Evolutionary conservation across 2,888 invertebrate species (phyloP).

Genomic region (Drosophila mettleri): DNA sequence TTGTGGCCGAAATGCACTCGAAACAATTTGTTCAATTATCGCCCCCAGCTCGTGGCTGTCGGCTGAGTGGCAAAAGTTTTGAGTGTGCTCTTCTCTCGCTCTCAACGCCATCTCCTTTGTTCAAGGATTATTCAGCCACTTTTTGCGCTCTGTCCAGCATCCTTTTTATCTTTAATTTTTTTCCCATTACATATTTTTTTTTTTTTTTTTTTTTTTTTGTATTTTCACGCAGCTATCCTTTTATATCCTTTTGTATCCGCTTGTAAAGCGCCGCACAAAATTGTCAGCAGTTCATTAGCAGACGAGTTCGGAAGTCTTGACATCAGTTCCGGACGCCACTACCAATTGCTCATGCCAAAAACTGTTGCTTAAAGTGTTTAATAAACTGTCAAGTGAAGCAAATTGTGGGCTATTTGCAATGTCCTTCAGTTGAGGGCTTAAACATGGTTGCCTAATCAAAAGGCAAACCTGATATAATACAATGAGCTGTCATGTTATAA

Average conservation of each 20-base stretch:
- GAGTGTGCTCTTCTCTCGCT: conserved; percentile 39
- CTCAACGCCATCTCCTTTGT: conserved; percentile 26
- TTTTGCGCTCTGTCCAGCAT: conserved; percentile 58
- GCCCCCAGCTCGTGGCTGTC: conserved; percentile 31
- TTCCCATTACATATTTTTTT: conserved; percentile 10
- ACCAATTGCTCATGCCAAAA: conserved; percentile 6
- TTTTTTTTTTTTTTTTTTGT: conserved; percentile 1
- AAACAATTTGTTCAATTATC: conserved; percentile 81
- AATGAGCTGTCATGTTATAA: too few relatives aligned
- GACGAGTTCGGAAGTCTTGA: conserved; percentile 36
- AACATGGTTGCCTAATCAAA: neutral
- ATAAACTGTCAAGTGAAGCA: conserved; percentile 51
- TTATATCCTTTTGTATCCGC: conserved; percentile 73
- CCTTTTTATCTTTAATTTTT: conserved; percentile 39
- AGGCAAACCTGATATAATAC: neutral
- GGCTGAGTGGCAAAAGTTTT: conserved; percentile 71
- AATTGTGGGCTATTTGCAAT: neutral
- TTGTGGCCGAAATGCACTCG: conserved; percentile 67
- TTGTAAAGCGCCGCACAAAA: conserved; percentile 76
- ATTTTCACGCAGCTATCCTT: conserved; percentile 37
- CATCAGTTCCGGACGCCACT: conserved; percentile 12
- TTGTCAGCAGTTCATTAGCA: conserved; percentile 78
- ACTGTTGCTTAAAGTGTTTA: conserved; percentile 60
- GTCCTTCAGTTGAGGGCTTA: neutral
- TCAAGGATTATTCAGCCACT: conserved; percentile 56